Conservation (phyloP, 2,888 invertebrate genomes). For the Amiota mariae region DNA sequence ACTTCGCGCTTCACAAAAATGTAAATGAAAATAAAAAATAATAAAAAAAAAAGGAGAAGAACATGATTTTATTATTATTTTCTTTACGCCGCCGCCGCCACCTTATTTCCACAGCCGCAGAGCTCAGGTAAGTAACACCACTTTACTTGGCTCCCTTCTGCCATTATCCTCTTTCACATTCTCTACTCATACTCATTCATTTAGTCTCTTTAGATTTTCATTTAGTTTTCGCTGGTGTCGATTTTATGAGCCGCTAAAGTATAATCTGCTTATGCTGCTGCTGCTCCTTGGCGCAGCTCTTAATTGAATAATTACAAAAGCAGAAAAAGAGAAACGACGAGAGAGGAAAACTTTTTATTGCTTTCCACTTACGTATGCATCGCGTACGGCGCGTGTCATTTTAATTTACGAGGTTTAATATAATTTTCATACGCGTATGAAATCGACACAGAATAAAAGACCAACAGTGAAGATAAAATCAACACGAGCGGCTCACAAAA, state of each 20-base stretch:
- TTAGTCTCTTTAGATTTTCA: not conserved
- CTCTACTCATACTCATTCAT: not conserved
- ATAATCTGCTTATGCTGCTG: constrained; percentile 31
- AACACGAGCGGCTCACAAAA: constrained; percentile 54
- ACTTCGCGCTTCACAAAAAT: constrained; percentile 49
- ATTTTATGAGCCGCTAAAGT: constrained; percentile 60
- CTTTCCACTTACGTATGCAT: constrained; percentile 49
- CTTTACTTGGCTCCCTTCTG: too few species aligned
- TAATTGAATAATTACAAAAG: constrained; percentile 58
- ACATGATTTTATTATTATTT: constrained; percentile 53
- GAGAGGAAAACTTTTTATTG: constrained; percentile 47
- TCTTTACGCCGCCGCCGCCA: constrained; percentile 1
- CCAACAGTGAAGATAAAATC: constrained; percentile 53
- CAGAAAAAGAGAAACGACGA: too few species aligned
- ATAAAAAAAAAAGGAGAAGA: not conserved
- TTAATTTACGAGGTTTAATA: constrained; percentile 64
- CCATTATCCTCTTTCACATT: constrained; percentile 5
- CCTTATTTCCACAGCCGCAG: too few species aligned
- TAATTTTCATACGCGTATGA: constrained; percentile 39
- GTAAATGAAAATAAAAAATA: constrained; percentile 62
- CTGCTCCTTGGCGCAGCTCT: constrained; percentile 47
- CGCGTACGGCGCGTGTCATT: constrained; percentile 68
- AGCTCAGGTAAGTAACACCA: too few species aligned
- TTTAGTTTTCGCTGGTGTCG: constrained; percentile 50
- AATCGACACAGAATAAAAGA: constrained; percentile 39